Conservation (phyloP, 2,888 invertebrate species). For the Acrobasis suavella region DNA sequence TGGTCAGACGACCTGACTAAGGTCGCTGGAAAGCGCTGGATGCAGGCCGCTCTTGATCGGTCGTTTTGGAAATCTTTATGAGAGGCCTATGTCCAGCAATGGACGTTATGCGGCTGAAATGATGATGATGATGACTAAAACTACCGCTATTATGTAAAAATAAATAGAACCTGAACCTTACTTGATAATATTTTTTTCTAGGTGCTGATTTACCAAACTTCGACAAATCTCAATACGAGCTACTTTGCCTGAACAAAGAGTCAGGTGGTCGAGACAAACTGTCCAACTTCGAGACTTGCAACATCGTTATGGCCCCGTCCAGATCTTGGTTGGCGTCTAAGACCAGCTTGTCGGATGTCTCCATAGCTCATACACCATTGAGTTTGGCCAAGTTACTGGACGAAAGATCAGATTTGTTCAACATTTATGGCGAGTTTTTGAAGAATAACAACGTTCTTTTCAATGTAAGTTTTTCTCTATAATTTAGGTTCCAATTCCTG, state of each 20-base stretch:
- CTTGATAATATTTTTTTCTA: conserved; percentile 47
- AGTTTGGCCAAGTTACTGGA: conserved; percentile 81
- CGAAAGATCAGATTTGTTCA: conserved; percentile 82
- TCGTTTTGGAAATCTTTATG: no score
- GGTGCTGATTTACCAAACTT: conserved; percentile 82
- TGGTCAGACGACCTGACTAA: no score
- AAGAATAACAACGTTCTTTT: conserved; percentile 77
- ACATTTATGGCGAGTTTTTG: conserved; percentile 84
- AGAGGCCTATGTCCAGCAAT: no score
- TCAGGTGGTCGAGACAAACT: conserved; percentile 79
- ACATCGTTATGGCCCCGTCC: conserved; percentile 85
- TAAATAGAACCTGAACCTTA: not conserved
- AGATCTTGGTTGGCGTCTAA: conserved; percentile 77
- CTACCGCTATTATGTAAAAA: no score
- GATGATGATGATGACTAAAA: no score
- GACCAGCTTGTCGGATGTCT: conserved; percentile 79
- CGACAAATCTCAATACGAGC: conserved; percentile 80
- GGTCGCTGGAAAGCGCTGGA: no score
- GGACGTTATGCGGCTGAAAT: no score
- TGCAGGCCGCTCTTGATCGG: no score
- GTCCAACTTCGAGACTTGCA: conserved; percentile 80
- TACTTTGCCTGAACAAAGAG: conserved; percentile 83
- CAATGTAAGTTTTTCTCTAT: conserved; percentile 56
- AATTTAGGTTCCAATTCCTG: no score
- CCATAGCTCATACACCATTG: conserved; percentile 84